Base-by-base conservation (phyloP, 2,888 invertebrate species). In the Barypeithes pellucidus region DNA sequence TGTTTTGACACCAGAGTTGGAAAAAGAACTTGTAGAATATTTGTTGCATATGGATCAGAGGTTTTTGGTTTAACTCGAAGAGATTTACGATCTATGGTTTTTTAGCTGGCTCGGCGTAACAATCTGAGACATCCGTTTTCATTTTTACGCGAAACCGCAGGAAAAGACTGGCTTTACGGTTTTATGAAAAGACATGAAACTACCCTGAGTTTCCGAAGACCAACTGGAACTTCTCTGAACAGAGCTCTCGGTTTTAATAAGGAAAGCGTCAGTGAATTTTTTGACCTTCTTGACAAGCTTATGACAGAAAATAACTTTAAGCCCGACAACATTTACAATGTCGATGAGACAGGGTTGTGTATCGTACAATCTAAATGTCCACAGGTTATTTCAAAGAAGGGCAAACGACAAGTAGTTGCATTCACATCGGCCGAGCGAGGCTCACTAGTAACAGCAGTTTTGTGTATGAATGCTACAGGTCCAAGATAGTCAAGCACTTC, bases 161-260 rank as follows among this genome's bases (percentile, higher is more conserved):
- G 75, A 73, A 75, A 76, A 70, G 67, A 76, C 29, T 76, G 76
- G 72, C 36, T 72, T 54, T 68, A 24, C 18, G 24, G 29, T 20
- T 75, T 76, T 57, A 50, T 75, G 52, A 72, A 76, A 8, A 68
- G 72, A 39, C 72, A 72, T 60, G 60, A 75, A 45, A 36, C 59
- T 61, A 59, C 52, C 16, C 39, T 76, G 14, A 72, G 68, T 66
- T 50, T 74, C 16, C 45, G 74, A 62, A 71, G 66, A 52, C 74
- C 76, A 1, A 69, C 70, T 62, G 71, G 67, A 33, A 76, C 77
- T 36, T 75, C 68, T 9, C 18, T 72, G 36, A 59, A 67, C 24
- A 73, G 72, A 68, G 69, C 75, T 39, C 18, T 67, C 16, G 71
- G 65, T 61, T 73, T 76, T 60, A 75, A 72, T 66, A 59, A 39